These are phyloP conservation scores for Hydroisotoma schaefferi DNA, from an alignment of 2,888 invertebrate species.

Conservation along the genomic window DNA sequence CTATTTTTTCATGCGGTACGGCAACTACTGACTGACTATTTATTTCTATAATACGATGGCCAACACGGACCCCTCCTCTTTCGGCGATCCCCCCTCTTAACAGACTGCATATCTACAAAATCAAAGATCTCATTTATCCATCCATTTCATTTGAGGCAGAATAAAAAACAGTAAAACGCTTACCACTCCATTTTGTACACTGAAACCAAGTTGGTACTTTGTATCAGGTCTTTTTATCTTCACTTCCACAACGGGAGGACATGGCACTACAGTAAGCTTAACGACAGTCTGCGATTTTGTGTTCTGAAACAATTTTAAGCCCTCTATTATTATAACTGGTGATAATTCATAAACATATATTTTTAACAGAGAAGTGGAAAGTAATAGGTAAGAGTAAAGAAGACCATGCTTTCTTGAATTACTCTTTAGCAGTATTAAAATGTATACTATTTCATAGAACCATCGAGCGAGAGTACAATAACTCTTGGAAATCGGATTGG, in stretches of 20 bases:
- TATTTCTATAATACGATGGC: conserved; percentile 99
- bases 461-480: too few relatives aligned
- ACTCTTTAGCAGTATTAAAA: too few relatives aligned
- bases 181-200: conserved; percentile 99
- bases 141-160: background rate
- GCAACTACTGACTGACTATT: conserved; percentile 99
- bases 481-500: too few relatives aligned
- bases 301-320: conserved; percentile 59
- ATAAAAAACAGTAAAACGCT: conserved; percentile 51
- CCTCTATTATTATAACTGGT: too few relatives aligned
- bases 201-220: conserved; percentile 99
- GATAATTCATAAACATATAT: too few relatives aligned
- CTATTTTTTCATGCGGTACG: conserved; percentile 98
- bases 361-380: too few relatives aligned
- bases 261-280: conserved; percentile 97
- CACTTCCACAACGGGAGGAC: conserved; percentile 99
- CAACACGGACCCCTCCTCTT: conserved; percentile 96
- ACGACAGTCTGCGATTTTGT: conserved; percentile 98
- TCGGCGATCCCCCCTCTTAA: conserved; percentile 98
- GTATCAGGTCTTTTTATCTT: conserved; percentile 98
- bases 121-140: background rate
- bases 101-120: conserved; percentile 86
- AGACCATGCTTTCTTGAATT: too few relatives aligned
- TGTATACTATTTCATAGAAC: too few relatives aligned
- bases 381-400: too few relatives aligned